Evolutionary conservation across 2,797 vertebrate genomes (phyloP), one percentile per base, ranked within the genome.

Genomic region (Pipistrellus kuhlii): DNA sequence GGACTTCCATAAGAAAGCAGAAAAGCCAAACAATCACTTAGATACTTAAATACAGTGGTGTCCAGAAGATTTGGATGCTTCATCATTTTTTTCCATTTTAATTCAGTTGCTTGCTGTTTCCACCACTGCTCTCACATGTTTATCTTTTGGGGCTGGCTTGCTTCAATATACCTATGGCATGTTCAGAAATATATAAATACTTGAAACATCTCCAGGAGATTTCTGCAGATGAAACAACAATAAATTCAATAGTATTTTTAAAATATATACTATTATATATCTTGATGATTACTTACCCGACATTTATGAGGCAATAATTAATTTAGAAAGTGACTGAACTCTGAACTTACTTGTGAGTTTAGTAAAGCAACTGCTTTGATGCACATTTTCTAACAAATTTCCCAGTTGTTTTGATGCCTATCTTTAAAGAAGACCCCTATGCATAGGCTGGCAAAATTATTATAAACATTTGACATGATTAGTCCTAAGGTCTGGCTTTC

Each of bases 281-380:
- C 12, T 83, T 94, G 41, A 83, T 75, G 27, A 55, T 83, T 93
- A 85, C 85, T 84, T 91, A 69, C 81, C 46, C 38, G 80, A 86
- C 30, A 62, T 84, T 94, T 82, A 72, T 90, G 48, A 92, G 23
- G 25, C 30, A 81, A 44, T 76, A 44, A 78, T 85, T 80, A 90
- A 95, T 96, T 97, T 92, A 80, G 59, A 91, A 94, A 17, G 15
- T 66, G 62, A 81, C 11, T 93, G 30, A 96, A 92, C 30, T 93
- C 73, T 72, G 73, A 97, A 92, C 53, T 66, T 53, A 23, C 51
- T 83, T 91, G 30, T 93, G 82, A 90, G 32, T 82, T 94, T 91
- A 80, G 46, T 78, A 46, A 95, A 88, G 13, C 14, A 88, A 86
- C 15, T 59, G 30, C 46, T 96, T 95, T 93, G 62, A 85, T 51